A percentile compares a stretch with the other conserved stretches of the same genome.
Conservation (phyloP, 2,113 vertebrate species). For the human (Homo sapiens) region DNA sequence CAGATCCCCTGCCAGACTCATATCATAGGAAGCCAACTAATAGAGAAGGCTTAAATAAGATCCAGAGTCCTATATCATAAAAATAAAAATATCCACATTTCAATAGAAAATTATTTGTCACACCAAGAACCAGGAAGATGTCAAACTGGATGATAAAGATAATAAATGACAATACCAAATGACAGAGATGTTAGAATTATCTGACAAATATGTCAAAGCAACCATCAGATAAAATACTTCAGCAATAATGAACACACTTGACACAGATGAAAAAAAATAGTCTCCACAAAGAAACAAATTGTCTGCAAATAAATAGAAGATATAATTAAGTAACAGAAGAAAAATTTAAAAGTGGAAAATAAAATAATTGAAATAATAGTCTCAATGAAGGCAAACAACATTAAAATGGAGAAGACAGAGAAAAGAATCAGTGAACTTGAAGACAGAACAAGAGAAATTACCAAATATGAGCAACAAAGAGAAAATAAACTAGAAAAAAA, state of each 20-base stretch:
- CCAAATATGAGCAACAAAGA: neutral
- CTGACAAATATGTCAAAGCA: neutral
- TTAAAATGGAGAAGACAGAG: neutral
- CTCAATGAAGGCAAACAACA: neutral
- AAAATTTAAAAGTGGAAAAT: neutral
- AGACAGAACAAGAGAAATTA: neutral
- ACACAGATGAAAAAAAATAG: neutral
- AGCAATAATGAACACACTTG: neutral
- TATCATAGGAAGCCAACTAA: neutral
- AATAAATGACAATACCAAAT: neutral
- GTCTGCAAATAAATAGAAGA: neutral
- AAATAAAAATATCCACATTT: neutral
- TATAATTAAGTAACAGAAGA: neutral
- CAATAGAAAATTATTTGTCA: neutral
- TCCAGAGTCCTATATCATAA: neutral
- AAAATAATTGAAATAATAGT: neutral
- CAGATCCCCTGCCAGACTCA: neutral
- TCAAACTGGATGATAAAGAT: neutral
- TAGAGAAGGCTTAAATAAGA: neutral
- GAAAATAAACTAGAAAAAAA: neutral
- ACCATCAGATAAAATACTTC: neutral
- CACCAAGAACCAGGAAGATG: neutral
- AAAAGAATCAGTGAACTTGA: neutral
- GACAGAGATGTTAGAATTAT: neutral
- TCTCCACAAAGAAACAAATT: neutral